Evolutionary conservation across 1,140 invertebrate genomes (phyloP), one percentile per base, ranked within the genome.

Genomic region (Mylabris phalerata): DNA sequence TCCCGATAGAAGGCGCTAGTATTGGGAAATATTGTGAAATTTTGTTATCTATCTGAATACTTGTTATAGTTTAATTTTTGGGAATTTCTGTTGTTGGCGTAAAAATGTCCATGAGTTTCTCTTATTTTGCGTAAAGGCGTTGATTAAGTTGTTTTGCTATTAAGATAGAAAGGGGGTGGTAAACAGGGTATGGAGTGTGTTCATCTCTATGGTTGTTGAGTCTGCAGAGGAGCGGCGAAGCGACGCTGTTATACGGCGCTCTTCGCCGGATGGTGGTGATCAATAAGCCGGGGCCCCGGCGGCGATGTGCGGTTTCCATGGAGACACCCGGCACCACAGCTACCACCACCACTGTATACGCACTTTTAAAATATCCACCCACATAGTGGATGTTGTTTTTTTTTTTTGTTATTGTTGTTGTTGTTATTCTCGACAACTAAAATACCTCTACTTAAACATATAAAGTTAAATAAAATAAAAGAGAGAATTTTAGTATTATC

Each of bases 261-360:
- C 32, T 25, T 24, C 52, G 32, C n/a, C 49, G 49, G 52, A 55
- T 55, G 52, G 44, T 50, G 60, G 61, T 69, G 67, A 69, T 69
- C 67, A 69, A 69, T 69, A 69, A 66, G 66, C 64, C 49, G 49
- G 57, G 51, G 57, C 57, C 55, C 66, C 52, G 61, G 61, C 61
- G 64, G 67, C 66, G 62, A 67, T 69, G 67, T 69, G 64, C 64
- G 64, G 67, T 69, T 64, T 60, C 62, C 60, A 67, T 69, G 64
- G 61, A 55, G 62, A 69, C 67, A 55, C 52, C 43, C 52, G 45
- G 52, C 52, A 55, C 44, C 51, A 55, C 52, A 57, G 56, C 56
- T 50, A 50, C 48, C 48, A 57, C 55, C 46, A 57, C 32, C 32
- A 32, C 4, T 9, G 45, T 47, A 42, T 44, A 57, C 48, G 56